Conservation (phyloP, 2,888 invertebrate species). For the Toxonevra muliebris region DNA sequence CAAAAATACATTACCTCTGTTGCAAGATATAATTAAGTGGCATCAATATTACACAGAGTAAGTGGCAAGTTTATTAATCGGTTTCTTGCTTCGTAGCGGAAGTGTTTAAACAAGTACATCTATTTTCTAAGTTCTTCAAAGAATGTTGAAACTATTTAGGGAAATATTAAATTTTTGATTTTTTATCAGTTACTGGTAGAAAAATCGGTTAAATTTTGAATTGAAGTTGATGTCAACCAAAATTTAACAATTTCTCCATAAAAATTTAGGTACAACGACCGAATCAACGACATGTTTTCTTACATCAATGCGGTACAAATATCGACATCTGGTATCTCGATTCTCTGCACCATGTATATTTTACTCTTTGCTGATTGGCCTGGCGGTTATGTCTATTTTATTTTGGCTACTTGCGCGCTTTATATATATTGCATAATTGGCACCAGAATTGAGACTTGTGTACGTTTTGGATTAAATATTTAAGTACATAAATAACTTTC, state of each 20-base stretch:
- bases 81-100: no score
- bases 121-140: no score
- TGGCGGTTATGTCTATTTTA: conserved; percentile 43
- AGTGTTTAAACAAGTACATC: no score
- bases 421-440: conserved; percentile 52
- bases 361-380: conserved; percentile 46
- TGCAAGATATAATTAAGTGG: conserved; percentile 22
- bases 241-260: no score
- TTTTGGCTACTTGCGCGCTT: conserved; percentile 37
- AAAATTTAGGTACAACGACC: conserved; percentile 15
- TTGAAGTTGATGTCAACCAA: no score
- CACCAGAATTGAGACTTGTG: conserved; percentile 45
- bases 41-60: conserved; percentile 27
- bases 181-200: no score
- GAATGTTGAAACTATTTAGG: no score
- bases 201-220: no score
- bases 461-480: conserved; percentile 32
- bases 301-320: conserved; percentile 26
- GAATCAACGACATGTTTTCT: conserved; percentile 19
- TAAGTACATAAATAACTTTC: not conserved
- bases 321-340: conserved; percentile 26
- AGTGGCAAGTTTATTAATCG: not conserved
- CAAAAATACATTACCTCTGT: not conserved
- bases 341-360: conserved; percentile 35
- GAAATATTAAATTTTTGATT: no score